These are phyloP conservation scores for Columba guinea DNA, from an alignment of 2,797 vertebrate genomes.

Conservation along the genomic window DNA sequence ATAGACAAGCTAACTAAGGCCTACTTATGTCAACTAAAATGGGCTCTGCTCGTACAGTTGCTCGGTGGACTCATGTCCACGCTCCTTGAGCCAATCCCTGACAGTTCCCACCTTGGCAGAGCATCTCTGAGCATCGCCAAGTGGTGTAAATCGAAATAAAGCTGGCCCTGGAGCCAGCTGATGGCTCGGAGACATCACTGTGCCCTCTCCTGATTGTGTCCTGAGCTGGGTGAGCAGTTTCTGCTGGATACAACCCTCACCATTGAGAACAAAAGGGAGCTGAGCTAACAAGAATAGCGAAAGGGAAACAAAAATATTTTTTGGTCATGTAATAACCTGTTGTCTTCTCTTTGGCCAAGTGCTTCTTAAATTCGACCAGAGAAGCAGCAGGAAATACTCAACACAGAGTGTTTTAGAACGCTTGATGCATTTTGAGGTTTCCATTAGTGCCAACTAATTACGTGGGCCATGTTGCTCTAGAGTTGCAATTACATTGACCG, in stretches of 20 bases:
- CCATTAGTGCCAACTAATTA: not conserved
- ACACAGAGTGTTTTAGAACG: not conserved
- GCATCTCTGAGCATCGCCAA: not conserved
- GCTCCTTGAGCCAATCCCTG: no score
- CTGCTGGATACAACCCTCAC: no score
- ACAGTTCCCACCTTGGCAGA: not conserved
- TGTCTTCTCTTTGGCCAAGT: not conserved
- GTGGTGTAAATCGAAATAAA: not conserved
- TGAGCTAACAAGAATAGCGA: not conserved
- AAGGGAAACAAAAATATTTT: not conserved
- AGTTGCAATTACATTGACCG: not conserved
- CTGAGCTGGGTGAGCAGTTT: not conserved
- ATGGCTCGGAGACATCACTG: not conserved
- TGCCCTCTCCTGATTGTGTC: not conserved
- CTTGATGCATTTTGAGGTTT: not conserved
- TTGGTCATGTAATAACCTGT: accelerated
- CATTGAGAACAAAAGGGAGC: not conserved
- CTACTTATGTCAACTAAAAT: no score
- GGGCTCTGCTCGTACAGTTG: no score
- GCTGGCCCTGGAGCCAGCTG: not conserved
- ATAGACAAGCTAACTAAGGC: no score
- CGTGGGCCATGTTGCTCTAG: not conserved
- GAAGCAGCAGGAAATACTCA: no score
- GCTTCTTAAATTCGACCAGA: not conserved
- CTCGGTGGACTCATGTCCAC: no score